A percentile compares a stretch with the other conserved stretches of the same genome.
Evolutionary conservation across 2,888 invertebrate genomes (phyloP).

Genomic region (Diogma glabrata): DNA sequence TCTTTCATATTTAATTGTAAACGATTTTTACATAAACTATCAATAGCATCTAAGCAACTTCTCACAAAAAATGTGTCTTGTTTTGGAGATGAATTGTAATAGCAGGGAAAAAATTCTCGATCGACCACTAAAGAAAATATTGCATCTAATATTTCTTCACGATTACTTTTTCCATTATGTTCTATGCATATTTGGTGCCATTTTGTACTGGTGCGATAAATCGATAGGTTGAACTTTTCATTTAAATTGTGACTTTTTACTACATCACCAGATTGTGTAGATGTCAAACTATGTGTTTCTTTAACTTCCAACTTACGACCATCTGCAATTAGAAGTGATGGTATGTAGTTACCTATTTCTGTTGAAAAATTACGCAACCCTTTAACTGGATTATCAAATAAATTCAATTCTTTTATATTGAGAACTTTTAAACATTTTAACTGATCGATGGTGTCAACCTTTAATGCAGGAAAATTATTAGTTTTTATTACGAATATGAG

Average conservation of each 20-base stretch:
- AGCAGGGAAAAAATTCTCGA: conserved; percentile 17
- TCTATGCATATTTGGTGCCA: conserved; percentile 18
- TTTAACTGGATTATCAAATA: conserved; percentile 17
- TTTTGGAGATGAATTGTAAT: conserved; percentile 14
- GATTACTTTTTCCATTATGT: conserved; percentile 16
- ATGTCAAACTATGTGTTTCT: no score
- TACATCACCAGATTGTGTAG: no score
- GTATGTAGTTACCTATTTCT: conserved; percentile 13
- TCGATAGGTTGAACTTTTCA: background rate
- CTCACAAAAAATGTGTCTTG: conserved; percentile 18
- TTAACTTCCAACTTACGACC: no score
- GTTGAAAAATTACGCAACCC: conserved; percentile 6
- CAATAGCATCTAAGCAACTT: conserved; percentile 15
- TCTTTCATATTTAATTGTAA: no score
- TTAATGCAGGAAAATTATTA: background rate
- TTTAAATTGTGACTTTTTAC: no score
- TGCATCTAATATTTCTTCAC: conserved; percentile 15
- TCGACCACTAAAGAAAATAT: conserved; percentile 10
- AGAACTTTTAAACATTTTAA: conserved; percentile 13
- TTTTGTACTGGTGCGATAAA: conserved; percentile 13
- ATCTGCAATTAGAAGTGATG: no score
- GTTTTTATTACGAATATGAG: background rate
- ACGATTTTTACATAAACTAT: background rate
- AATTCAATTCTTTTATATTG: conserved; percentile 13
- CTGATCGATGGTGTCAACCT: conserved; percentile 14